Evolutionary conservation across 2,113 vertebrate genomes (phyloP).

Genomic region (Paratilapia polleni): DNA sequence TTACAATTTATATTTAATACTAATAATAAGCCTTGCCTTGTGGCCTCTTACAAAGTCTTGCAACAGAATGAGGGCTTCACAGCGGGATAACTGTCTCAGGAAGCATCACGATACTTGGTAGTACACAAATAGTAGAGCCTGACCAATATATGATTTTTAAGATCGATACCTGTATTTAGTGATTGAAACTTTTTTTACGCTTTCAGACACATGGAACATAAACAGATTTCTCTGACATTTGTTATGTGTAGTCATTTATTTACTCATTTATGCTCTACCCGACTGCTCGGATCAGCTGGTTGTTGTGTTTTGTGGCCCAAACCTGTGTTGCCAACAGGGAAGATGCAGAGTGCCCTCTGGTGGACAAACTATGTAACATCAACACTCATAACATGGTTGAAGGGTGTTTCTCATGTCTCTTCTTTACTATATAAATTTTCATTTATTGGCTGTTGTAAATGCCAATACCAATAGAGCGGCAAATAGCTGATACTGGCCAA

Average conservation of each 20-base stretch:
- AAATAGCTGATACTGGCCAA: neutral
- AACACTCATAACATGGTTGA: neutral
- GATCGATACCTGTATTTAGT: neutral
- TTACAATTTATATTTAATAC: neutral
- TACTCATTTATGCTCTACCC: neutral
- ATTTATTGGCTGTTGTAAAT: neutral
- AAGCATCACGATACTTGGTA: no score
- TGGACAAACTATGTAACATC: neutral
- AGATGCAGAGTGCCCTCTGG: neutral
- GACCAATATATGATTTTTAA: neutral
- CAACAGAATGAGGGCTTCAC: no score
- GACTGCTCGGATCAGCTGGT: neutral
- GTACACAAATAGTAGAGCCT: fast-evolving
- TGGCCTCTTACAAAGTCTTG: no score
- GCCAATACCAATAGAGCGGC: neutral
- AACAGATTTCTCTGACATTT: neutral
- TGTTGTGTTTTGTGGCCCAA: neutral
- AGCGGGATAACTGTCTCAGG: neutral
- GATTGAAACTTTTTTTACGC: neutral
- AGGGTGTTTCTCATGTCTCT: neutral
- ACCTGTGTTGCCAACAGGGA: fast-evolving
- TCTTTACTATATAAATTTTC: neutral
- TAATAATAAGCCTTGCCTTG: no score
- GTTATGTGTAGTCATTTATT: neutral
- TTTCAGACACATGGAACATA: neutral